Conservation (phyloP, 2,113 vertebrate species). For the Bubo bubo region DNA sequence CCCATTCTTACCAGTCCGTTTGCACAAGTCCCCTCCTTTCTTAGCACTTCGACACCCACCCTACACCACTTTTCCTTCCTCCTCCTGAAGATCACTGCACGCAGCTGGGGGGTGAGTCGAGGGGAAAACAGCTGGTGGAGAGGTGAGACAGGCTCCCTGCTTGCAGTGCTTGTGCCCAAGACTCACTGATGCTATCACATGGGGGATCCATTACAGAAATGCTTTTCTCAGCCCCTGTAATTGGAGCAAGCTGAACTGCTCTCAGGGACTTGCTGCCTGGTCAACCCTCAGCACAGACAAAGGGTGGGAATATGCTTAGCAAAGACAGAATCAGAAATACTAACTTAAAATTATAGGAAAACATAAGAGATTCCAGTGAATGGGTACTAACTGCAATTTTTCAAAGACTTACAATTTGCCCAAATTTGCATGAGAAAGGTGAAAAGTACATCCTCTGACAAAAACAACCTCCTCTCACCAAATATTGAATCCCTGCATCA, state of each 20-base stretch:
- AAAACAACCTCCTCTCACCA: not conserved
- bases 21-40: not conserved
- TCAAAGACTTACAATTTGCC: not conserved
- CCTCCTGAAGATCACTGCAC: fast-evolving
- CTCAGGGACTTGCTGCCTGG: not conserved
- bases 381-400: not conserved
- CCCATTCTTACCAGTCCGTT: not conserved
- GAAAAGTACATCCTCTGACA: not conserved
- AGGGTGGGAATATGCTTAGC: not conserved
- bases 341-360: not conserved
- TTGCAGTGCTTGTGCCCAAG: not conserved
- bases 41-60: not conserved
- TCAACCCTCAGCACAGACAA: not conserved
- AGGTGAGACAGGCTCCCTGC: not conserved
- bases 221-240: not conserved
- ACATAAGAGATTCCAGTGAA: not conserved
- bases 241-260: not conserved
- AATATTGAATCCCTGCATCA: not conserved
- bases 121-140: not conserved
- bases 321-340: not conserved
- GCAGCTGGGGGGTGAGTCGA: fast-evolving
- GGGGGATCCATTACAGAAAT: not conserved
- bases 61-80: not conserved
- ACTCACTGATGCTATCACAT: fast-evolving
- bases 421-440: not conserved